phyloP scores from a whole-genome alignment of 2,797 vertebrate species.

The Parotocinclus haroldoi region DNA sequence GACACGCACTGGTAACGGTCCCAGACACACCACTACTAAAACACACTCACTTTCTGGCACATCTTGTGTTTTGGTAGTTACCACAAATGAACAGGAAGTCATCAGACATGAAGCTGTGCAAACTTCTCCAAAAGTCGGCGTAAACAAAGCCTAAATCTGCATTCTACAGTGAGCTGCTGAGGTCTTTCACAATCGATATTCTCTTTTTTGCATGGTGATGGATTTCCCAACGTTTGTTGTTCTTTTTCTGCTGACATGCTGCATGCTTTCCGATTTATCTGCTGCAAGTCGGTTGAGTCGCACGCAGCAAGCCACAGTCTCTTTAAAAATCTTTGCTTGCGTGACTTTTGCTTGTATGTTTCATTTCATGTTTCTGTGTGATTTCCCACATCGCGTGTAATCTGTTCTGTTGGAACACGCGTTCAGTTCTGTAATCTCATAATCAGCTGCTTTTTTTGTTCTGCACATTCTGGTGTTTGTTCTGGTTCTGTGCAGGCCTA shows the following conservation, averaged over 20 bases:
- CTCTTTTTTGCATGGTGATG: neutral
- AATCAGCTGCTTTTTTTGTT: too few species aligned
- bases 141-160: constrained; percentile 20
- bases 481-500: too few species aligned
- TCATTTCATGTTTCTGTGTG: neutral
- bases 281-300: too few species aligned
- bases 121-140: constrained; percentile 21
- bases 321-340: too few species aligned
- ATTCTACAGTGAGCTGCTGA: too few species aligned
- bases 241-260: too few species aligned
- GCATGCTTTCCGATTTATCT: too few species aligned
- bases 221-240: neutral
- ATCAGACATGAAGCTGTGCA: constrained; percentile 27
- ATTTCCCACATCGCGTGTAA: neutral
- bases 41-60: constrained; percentile 1
- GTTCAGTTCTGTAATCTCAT: too few species aligned
- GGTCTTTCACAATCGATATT: too few species aligned
- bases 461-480: too few species aligned
- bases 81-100: constrained; percentile 46
- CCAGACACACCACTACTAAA: constrained; percentile 19
- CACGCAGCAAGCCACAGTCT: too few species aligned
- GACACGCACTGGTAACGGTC: constrained; percentile 34
- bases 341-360: constrained; percentile 14
- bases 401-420: too few species aligned
- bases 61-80: constrained; percentile 31